phyloP scores from a whole-genome alignment of 2,888 invertebrate genomes.

The Amphipoea oculea region DNA sequence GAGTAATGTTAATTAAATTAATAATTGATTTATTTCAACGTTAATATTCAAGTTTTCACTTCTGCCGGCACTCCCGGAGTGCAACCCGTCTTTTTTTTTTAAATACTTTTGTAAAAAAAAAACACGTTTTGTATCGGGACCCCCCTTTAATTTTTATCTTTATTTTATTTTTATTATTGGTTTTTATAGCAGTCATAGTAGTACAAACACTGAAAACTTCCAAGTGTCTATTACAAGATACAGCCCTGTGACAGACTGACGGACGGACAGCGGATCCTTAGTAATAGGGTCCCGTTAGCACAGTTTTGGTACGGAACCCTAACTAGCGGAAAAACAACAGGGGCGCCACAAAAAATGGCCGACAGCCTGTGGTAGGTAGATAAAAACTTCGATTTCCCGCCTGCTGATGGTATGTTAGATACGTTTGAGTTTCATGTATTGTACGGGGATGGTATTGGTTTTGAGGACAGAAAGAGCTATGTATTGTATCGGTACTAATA shows the following conservation, averaged over 20 bases:
- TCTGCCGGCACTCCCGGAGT: no score
- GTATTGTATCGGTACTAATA: neutral
- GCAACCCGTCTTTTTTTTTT: no score
- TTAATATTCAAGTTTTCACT: no score
- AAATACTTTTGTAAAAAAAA: neutral
- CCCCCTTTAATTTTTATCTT: neutral
- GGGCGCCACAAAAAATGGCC: slow-evolving; percentile 23
- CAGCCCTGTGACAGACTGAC: neutral
- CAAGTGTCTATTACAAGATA: neutral
- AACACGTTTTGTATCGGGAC: neutral
- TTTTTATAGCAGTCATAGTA: neutral
- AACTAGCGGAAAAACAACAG: slow-evolving; percentile 31
- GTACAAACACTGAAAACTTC: neutral
- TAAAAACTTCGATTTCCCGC: slow-evolving; percentile 59
- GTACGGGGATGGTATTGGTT: slow-evolving; percentile 26
- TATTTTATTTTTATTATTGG: neutral
- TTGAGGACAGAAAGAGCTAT: neutral
- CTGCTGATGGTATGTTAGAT: slow-evolving; percentile 50
- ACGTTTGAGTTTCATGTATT: slow-evolving; percentile 25
- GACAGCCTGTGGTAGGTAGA: slow-evolving; percentile 45
- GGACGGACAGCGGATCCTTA: neutral
- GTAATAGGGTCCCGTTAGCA: neutral
- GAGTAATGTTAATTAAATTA: no score
- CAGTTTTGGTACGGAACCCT: neutral
- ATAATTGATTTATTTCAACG: no score